Evolutionary conservation across 2,797 vertebrate species (phyloP), one percentile per base, ranked within the genome.

Genomic region (Gouania willdenowi): DNA sequence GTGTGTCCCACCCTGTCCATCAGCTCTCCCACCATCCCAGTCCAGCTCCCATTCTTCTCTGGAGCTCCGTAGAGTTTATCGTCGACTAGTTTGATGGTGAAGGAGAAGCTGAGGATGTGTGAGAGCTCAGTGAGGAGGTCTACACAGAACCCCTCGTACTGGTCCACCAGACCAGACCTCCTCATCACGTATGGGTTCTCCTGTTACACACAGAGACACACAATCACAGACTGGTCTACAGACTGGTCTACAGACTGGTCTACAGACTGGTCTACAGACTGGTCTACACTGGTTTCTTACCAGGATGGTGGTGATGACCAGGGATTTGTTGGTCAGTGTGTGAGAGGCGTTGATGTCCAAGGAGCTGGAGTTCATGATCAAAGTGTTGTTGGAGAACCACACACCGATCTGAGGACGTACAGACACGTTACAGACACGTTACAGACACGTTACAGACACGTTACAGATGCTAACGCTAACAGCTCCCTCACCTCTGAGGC

Each of bases 181-280:
- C 90, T 88, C 93, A 96, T 95, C 58, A 96, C 87, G 0, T 96
- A 96, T 0, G 93, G 94, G 69, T 91, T 93, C 75, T 95, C 94
- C 94, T 95, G 75, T 4, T 10, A 10, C 10, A 10, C 10, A 10
- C 10, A 10, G 10, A 10, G 10, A 10, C 10, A 10, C n/a, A n/a
- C n/a, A n/a, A n/a, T n/a, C n/a, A n/a, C n/a, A n/a, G n/a, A n/a
- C n/a, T n/a, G n/a, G n/a, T 14, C 13, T 14, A 13, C 13, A 14
- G 13, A 14, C 13, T 2, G 13, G 2, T 13, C 14, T 13, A 14
- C 3, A 26, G n/a, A n/a, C n/a, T n/a, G n/a, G n/a, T n/a, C n/a
- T n/a, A n/a, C n/a, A n/a, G n/a, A n/a, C n/a, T n/a, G n/a, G n/a
- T 14, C 13, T 14, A 13, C 13, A 14, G 13, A 14, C 13, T 2